Base-by-base conservation (phyloP, 2,797 vertebrate genomes). In the Denticeps clupeoides region DNA sequence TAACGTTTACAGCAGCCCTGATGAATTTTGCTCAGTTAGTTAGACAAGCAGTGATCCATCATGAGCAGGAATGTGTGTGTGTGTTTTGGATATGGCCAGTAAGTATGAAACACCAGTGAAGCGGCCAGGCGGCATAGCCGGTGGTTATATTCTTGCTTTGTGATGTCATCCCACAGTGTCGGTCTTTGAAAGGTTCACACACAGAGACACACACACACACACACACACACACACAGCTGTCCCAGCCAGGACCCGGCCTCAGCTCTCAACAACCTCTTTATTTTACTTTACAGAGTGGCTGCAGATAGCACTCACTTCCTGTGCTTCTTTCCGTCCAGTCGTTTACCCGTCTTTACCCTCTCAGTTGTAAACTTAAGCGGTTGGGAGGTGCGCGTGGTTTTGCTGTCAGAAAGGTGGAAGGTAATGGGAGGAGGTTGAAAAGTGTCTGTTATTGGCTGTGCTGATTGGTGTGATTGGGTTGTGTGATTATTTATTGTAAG, bases 91-190 rank as follows among this genome's bases (percentile, higher is more conserved):
- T 23, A 24, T 24, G 49, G 56, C 59, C 32, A 31, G 59, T 58
- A 49, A 46, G 49, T 57, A 57, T 65, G 59, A 68, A 54, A 65
- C 54, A 53, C 68, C 59, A 68, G 37, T 48, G 64, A 55, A 57
- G 55, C 64, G 66, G 64, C 67, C 64, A 15, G 33, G 60, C 63
- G 69, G 62, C 32, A 37, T 68, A 69, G 67, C 62, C 63, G 62
- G 62, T 43, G 63, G 52, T 77, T 63, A 62, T 78, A 76, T 81
- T 77, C 73, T 62, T 78, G 67, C 60, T 49, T 64, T 56, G 74
- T 81, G 77, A 78, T 78, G 75, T 82, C 76, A 80, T 75, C 68
- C 38, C 35, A 67, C 70, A 76, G 55, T 59, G 59, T 16, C 49
- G 64, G 60, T 67, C 59, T 70, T 72, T 73, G 65, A 70, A 70